A percentile compares a stretch with the other conserved stretches of the same genome.
These are phyloP conservation scores for Corythaeola cristata DNA, from an alignment of 2,113 vertebrate genomes.

Conservation along the genomic window DNA sequence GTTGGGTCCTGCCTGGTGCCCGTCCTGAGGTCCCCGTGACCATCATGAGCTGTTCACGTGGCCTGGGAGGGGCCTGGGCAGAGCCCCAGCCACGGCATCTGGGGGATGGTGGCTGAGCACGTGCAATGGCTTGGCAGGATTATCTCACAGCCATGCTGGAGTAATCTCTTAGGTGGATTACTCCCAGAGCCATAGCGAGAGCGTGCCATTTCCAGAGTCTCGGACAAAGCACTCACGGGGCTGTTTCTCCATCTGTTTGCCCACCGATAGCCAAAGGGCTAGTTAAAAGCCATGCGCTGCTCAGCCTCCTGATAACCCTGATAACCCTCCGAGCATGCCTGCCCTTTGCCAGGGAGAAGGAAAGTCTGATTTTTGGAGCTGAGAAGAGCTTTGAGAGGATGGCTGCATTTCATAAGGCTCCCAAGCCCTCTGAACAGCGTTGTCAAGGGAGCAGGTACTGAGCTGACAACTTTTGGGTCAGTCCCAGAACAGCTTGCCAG, in stretches of 20 bases:
- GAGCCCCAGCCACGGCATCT: not conserved
- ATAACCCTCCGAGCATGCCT: not conserved
- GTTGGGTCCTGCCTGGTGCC: not conserved
- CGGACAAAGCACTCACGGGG: not conserved
- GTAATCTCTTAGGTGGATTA: conserved; percentile 33
- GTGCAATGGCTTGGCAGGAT: conserved; percentile 11
- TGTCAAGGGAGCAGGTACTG: not conserved
- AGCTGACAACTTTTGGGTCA: conserved; percentile 34
- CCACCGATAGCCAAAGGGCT: not conserved
- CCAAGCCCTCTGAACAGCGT: not conserved
- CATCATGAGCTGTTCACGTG: not conserved
- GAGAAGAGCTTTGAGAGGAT: not conserved
- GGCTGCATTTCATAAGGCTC: not conserved
- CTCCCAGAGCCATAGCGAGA: not conserved
- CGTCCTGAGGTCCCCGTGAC: not conserved
- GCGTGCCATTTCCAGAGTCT: not conserved
- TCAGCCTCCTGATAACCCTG: not conserved
- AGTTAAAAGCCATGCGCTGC: accelerated
- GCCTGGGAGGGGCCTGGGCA: not conserved
- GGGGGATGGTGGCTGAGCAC: not conserved
- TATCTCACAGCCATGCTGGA: not conserved
- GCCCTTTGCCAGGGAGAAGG: not conserved
- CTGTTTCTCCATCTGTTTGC: not conserved
- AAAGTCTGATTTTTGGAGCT: not conserved
- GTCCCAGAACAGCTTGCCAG: conserved; percentile 36